Conservation (phyloP, 2,888 invertebrate genomes). For the Aproaerema taeniolella region DNA sequence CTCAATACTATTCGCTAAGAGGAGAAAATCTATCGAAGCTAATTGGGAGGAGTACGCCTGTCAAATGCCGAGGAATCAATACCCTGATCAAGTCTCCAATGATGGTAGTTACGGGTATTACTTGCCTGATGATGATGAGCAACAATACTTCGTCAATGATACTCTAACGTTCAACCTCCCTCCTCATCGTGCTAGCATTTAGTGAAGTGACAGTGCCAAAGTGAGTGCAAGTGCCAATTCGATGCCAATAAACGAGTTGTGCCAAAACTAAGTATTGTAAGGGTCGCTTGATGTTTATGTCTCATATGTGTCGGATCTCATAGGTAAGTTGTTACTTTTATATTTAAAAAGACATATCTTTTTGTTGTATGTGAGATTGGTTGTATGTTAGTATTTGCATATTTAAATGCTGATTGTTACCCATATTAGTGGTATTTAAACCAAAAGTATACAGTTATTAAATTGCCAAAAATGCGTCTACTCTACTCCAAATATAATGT, state of each 20-base stretch:
- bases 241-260: too few species aligned
- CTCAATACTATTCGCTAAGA: slow-evolving; percentile 63
- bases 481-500: too few species aligned
- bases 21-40: slow-evolving; percentile 64
- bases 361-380: too few species aligned
- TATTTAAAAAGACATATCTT: too few species aligned
- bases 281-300: neutral
- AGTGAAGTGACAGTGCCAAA: slow-evolving; percentile 28
- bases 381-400: too few species aligned
- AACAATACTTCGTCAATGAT: slow-evolving; percentile 63
- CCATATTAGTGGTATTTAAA: too few species aligned
- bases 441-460: too few species aligned
- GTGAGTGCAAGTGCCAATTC: neutral
- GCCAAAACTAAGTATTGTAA: slow-evolving; percentile 20
- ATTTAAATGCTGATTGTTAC: too few species aligned
- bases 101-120: slow-evolving; percentile 71
- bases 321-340: too few species aligned
- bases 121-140: slow-evolving; percentile 58
- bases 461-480: too few species aligned
- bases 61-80: slow-evolving; percentile 41
- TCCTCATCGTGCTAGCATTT: slow-evolving; percentile 69
- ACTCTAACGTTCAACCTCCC: slow-evolving; percentile 66
- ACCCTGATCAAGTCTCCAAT: slow-evolving; percentile 55
- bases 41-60: slow-evolving; percentile 56
- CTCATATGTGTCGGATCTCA: too few species aligned